Evolutionary conservation across 2,797 vertebrate species (phyloP).

Genomic region (Sardinella longiceps): DNA sequence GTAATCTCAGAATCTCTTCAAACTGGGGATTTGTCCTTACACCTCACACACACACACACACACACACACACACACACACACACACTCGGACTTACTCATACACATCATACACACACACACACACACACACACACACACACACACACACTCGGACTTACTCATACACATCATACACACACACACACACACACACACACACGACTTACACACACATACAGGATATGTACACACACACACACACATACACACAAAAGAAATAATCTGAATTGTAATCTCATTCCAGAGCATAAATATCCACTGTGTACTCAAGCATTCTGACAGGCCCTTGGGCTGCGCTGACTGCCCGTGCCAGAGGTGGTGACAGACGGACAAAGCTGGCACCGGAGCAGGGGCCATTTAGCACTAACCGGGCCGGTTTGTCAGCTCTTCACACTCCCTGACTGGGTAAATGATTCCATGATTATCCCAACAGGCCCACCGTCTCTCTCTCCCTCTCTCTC

Average conservation of each 20-base stretch:
- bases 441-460: not conserved
- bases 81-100: too few species aligned
- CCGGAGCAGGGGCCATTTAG: not conserved
- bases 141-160: not conserved
- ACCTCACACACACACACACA: not conserved
- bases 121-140: too few species aligned
- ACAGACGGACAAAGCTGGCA: slow-evolving; percentile 15
- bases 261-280: not conserved
- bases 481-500: not conserved
- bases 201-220: too few species aligned
- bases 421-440: not conserved
- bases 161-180: not conserved
- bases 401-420: not conserved
- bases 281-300: not conserved
- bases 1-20: not conserved
- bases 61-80: too few species aligned
- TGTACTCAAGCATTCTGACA: not conserved
- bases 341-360: not conserved
- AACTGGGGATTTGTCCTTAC: not conserved
- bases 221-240: too few species aligned
- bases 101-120: too few species aligned
- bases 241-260: not conserved
- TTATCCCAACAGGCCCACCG: not conserved
- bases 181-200: too few species aligned
- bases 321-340: not conserved